Base-by-base conservation (phyloP, 1,140 invertebrate species). In the Drosophila mojavensis region DNA sequence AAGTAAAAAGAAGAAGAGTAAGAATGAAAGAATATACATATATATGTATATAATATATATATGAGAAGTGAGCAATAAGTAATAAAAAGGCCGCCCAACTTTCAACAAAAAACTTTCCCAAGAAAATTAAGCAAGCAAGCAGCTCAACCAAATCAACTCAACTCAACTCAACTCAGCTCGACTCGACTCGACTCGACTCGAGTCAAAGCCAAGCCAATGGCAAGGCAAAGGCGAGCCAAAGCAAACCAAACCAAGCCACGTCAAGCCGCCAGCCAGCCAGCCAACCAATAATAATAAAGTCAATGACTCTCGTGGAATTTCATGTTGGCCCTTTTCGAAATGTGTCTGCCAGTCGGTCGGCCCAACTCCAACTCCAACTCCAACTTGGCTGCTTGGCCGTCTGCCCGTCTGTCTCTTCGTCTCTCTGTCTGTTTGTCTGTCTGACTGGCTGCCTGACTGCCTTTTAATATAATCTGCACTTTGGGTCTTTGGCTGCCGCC, bases 381-480 rank as follows among this genome's bases (percentile, higher is more conserved):
- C 77, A 68, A 75, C 63, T 75, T 64, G 55, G 61, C 79, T 81
- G 78, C 55, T 76, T 75, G 79, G 66, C 80, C 4, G 28, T 64
- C 17, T 20, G 51, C 39, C 62, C 17, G 41, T 59, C 53, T 45
- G 68, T 10, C 59, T 30, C 36, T 39, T 4, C 11, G 24, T 30
- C n/a, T 43, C 13, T 33, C 59, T n/a, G 51, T n/a, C 41, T 50
- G 63, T 7, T 15, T n/a, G 51, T 10, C 41, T 50, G 63, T 4
- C 54, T 39, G 59, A 47, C 64, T 74, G 72, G 33, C 66, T 68
- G 58, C 65, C 67, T 82, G 84, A 79, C 84, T 88, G 83, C 83
- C 79, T 89, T 89, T 89, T 88, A 89, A 88, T 86, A 86, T 86
- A 88, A 86, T 86, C 83, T 86, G 83, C 83, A 86, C 83, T 86